Evolutionary conservation across 2,888 invertebrate genomes (phyloP).

Genomic region (Torymus aiolomorphi): DNA sequence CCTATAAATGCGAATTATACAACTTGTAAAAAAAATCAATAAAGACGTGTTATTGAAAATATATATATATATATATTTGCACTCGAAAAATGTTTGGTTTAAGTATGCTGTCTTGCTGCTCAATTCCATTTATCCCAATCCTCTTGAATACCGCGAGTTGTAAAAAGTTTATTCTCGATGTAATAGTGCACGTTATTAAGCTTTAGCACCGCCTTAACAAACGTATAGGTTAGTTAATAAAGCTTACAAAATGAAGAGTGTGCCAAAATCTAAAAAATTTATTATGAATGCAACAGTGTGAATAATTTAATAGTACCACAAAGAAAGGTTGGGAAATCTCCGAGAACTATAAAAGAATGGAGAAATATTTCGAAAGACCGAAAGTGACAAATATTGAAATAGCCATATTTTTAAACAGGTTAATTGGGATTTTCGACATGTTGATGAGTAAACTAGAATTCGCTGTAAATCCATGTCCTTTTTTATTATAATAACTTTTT

Average conservation of each 20-base stretch:
- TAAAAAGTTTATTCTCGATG: not conserved
- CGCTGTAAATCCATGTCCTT: slow-evolving; percentile 32
- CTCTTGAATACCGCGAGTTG: not conserved
- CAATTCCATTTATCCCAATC: too few relatives aligned
- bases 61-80: slow-evolving; percentile 48
- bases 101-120: not conserved
- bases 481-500: not conserved
- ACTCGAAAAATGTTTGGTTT: slow-evolving; percentile 27
- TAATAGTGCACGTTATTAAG: too few relatives aligned
- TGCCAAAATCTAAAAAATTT: not conserved
- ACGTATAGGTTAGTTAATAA: slow-evolving; percentile 6
- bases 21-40: slow-evolving; percentile 43
- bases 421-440: slow-evolving; percentile 39
- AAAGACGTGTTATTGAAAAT: slow-evolving; percentile 46
- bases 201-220: not conserved
- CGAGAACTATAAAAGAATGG: not conserved
- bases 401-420: slow-evolving; percentile 46
- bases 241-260: not conserved
- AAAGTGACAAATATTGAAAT: slow-evolving; percentile 43
- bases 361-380: slow-evolving; percentile 28
- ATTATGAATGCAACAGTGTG: too few relatives aligned
- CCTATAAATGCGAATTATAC: slow-evolving; percentile 33
- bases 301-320: not conserved
- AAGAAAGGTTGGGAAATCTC: not conserved
- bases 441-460: slow-evolving; percentile 53